A percentile compares a stretch with the other conserved stretches of the same genome.
Conservation (phyloP, 2,113 vertebrate species). For the Tympanuchus pallidicinctus region DNA sequence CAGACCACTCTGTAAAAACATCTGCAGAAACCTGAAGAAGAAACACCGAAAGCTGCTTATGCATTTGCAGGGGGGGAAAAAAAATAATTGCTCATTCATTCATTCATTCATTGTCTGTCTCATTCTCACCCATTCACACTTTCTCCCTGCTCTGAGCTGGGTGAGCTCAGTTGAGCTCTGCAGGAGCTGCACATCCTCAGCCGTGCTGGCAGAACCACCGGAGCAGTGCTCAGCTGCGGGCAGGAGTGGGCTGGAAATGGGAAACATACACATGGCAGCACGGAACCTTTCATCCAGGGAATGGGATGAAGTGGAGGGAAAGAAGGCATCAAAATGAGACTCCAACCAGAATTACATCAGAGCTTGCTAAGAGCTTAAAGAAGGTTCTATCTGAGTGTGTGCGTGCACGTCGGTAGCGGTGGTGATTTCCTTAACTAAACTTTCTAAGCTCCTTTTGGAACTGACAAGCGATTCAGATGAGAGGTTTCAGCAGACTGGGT, state of each 20-base stretch:
- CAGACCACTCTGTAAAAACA: accelerated
- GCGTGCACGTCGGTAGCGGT: not conserved
- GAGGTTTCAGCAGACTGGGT: not conserved
- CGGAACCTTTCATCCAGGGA: not conserved
- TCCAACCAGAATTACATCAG: not conserved
- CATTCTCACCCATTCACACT: conserved; percentile 41
- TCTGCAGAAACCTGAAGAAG: not conserved
- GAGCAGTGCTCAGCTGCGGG: not conserved
- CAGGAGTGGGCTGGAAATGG: not conserved
- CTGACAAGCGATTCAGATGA: not conserved
- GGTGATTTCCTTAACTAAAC: not conserved
- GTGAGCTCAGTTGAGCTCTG: not conserved
- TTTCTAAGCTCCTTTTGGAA: not conserved
- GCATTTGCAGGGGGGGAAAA: not conserved
- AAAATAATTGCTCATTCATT: not conserved
- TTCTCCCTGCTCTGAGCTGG: not conserved
- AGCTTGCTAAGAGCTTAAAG: not conserved
- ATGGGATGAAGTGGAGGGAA: not conserved
- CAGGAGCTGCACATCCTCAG: conserved; percentile 27
- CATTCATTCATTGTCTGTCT: not conserved
- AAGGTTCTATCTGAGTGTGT: not conserved
- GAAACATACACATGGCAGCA: not conserved
- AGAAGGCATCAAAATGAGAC: not conserved
- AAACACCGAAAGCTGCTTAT: not conserved
- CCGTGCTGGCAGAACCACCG: not conserved